A percentile compares a stretch with the other conserved stretches of the same genome.
phyloP scores from a whole-genome alignment of 2,797 vertebrate species.

The Sphenopsis melanotis region DNA sequence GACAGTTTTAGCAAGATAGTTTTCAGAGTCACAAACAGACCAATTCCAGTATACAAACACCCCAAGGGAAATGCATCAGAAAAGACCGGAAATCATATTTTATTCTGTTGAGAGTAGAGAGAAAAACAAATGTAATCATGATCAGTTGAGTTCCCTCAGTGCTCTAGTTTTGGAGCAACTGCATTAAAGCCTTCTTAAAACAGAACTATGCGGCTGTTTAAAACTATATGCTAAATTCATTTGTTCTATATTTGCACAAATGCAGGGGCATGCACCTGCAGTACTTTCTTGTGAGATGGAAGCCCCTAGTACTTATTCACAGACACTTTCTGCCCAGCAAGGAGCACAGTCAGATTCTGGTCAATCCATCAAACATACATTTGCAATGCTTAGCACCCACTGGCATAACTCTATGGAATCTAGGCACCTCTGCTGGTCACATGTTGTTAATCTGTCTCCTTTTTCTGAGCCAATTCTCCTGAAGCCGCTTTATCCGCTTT shows the following conservation, averaged over 20 bases:
- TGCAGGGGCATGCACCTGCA: background rate
- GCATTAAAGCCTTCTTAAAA: background rate
- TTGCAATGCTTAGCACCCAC: constrained; percentile 3
- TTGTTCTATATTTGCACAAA: background rate
- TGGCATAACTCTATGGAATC: background rate
- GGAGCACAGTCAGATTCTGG: background rate
- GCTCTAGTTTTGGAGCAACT: background rate
- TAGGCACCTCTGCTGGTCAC: background rate
- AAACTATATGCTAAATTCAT: background rate
- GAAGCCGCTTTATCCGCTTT: background rate
- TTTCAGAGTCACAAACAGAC: background rate
- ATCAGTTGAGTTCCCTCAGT: background rate
- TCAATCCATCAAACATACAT: background rate
- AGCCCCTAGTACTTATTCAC: constrained; percentile 29
- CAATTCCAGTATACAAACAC: background rate
- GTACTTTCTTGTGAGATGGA: constrained; percentile 37
- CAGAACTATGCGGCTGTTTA: background rate
- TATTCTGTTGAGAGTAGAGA: background rate
- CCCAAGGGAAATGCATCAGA: background rate
- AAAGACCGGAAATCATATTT: background rate
- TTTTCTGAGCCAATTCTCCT: background rate
- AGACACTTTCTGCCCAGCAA: constrained; percentile 25
- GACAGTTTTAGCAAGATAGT: background rate
- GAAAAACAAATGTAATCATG: background rate
- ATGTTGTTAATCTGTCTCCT: background rate